A percentile compares a stretch with the other conserved stretches of the same genome.
Conservation (phyloP, 1,140 invertebrate species). For the Eupristina koningsbergeri region DNA sequence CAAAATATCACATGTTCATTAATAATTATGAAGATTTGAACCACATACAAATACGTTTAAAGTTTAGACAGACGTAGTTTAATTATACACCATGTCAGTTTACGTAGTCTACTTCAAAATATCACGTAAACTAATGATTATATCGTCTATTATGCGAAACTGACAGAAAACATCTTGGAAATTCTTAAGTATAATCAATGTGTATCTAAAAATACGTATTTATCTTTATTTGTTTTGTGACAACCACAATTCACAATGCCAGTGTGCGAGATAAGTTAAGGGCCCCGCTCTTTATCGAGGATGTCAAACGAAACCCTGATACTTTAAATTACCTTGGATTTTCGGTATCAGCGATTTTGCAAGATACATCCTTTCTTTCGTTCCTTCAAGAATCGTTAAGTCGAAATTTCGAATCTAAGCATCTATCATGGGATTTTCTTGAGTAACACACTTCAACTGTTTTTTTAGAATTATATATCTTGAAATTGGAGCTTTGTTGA, state of each 20-base stretch:
- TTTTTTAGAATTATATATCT: background rate
- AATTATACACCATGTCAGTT: background rate
- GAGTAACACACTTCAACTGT: background rate
- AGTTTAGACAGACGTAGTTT: background rate
- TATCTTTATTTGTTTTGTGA: slow-evolving; percentile 8
- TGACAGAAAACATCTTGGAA: background rate
- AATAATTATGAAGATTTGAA: background rate
- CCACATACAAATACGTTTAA: background rate
- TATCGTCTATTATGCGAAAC: background rate
- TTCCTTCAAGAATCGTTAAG: background rate
- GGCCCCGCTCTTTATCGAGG: background rate
- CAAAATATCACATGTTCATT: no score
- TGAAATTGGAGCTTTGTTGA: no score
- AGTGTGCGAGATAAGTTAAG: background rate
- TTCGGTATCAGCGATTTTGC: background rate
- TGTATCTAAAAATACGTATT: background rate
- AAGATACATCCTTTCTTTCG: background rate
- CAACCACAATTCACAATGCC: background rate
- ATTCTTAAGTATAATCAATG: background rate
- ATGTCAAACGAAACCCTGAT: background rate
- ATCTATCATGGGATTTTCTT: background rate
- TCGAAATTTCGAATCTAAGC: background rate
- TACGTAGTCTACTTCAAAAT: background rate
- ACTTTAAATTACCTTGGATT: slow-evolving; percentile 1
- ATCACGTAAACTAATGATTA: background rate